Evolutionary conservation across 2,113 vertebrate genomes (phyloP).

Genomic region (Oophaga pumilio): DNA sequence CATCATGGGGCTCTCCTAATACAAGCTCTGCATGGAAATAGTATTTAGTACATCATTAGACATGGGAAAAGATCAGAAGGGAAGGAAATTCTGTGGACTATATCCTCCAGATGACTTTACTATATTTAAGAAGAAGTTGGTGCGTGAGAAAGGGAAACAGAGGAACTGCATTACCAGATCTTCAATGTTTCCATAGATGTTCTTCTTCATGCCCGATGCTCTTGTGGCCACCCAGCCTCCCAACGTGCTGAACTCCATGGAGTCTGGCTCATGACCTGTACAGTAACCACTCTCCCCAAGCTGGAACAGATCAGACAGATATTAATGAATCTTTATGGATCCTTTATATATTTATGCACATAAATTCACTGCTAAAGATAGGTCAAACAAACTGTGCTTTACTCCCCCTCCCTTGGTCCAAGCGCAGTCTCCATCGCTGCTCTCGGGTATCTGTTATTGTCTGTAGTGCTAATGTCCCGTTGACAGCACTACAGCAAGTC

Average conservation of each 20-base stretch:
- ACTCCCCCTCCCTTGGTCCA: too few species aligned
- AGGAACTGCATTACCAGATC: slow-evolving; percentile 82
- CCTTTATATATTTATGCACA: too few species aligned
- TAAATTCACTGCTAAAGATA: too few species aligned
- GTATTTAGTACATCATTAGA: slow-evolving; percentile 38
- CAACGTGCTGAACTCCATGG: slow-evolving; percentile 96
- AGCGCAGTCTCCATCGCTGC: too few species aligned
- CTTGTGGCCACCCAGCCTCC: slow-evolving; percentile 98
- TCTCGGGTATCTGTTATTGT: too few species aligned
- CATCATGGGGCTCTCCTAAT: background rate
- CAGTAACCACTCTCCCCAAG: slow-evolving; percentile 95
- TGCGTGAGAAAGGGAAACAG: slow-evolving; percentile 15
- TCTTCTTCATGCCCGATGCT: slow-evolving; percentile 99
- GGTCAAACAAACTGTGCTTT: too few species aligned
- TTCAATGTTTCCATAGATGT: slow-evolving; percentile 98
- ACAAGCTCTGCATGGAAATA: slow-evolving; percentile 27
- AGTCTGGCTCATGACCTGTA: slow-evolving; percentile 97
- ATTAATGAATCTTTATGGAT: background rate
- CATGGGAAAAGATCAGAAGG: slow-evolving; percentile 40
- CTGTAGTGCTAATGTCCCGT: too few species aligned
- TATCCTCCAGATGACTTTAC: slow-evolving; percentile 35
- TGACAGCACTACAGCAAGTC: too few species aligned
- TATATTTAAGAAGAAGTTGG: background rate
- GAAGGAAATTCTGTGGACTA: slow-evolving; percentile 29
- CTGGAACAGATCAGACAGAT: slow-evolving; percentile 69